A percentile compares a stretch with the other conserved stretches of the same genome.
phyloP scores from a whole-genome alignment of 2,888 invertebrate species.

The Euzetes globulus region DNA sequence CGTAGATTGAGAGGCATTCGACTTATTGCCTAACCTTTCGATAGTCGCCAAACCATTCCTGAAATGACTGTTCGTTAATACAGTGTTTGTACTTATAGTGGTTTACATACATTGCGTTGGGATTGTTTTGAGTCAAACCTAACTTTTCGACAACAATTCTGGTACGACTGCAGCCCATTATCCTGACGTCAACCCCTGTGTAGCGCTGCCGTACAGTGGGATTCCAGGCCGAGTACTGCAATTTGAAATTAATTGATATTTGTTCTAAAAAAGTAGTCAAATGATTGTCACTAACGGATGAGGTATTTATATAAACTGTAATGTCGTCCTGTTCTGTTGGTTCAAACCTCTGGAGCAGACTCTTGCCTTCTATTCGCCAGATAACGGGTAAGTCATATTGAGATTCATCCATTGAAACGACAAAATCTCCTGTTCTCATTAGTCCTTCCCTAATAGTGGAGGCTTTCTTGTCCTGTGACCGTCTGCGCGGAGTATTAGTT shows the following conservation, averaged over 20 bases:
- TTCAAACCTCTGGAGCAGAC: slow-evolving; percentile 61
- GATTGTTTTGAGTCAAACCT: slow-evolving; percentile 33
- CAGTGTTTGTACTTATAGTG: too few species aligned
- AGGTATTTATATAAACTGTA: slow-evolving; percentile 74
- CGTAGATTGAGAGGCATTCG: not conserved
- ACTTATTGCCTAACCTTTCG: slow-evolving; percentile 1
- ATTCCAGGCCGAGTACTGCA: slow-evolving; percentile 42
- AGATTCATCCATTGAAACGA: slow-evolving; percentile 72
- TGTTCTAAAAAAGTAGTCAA: too few species aligned
- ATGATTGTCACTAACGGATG: slow-evolving; percentile 59
- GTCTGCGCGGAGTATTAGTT: slow-evolving; percentile 30
- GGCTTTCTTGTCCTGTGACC: slow-evolving; percentile 38
- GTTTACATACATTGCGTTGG: slow-evolving; percentile 23
- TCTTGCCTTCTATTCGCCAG: slow-evolving; percentile 79
- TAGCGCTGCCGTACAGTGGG: slow-evolving; percentile 40
- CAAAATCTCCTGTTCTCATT: slow-evolving; percentile 62
- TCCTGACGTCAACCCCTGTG: slow-evolving; percentile 39
- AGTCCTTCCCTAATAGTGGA: slow-evolving; percentile 37
- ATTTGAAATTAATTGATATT: too few species aligned
- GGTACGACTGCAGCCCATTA: slow-evolving; percentile 38
- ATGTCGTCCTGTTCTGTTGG: slow-evolving; percentile 66
- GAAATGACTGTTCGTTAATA: not conserved
- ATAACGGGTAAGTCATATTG: slow-evolving; percentile 71
- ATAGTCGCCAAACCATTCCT: slow-evolving; percentile 6
- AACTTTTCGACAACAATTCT: slow-evolving; percentile 41